These are phyloP conservation scores for Varecia variegata DNA, from an alignment of 2,797 vertebrate species.

Conservation along the genomic window DNA sequence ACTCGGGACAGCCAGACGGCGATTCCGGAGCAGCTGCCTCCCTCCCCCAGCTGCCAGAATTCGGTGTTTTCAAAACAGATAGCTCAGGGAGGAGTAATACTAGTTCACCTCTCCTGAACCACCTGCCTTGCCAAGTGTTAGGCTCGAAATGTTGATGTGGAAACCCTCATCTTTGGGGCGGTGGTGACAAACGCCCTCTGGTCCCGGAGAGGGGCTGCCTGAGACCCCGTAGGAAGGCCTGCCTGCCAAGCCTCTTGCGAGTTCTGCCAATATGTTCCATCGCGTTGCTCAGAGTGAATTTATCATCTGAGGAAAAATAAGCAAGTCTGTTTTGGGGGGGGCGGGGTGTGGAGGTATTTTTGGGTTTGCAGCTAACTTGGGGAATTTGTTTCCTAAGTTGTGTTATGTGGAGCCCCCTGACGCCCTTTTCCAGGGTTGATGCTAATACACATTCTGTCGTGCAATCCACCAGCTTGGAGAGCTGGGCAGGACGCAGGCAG, in stretches of 20 bases:
- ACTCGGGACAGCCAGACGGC: rapidly evolving
- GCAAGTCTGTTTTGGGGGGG: no score
- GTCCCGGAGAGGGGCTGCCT: neutral
- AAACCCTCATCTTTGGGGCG: neutral
- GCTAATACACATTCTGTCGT: rapidly evolving
- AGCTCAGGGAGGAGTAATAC: neutral
- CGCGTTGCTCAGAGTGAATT: rapidly evolving
- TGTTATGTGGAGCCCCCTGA: rapidly evolving
- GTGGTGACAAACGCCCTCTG: neutral
- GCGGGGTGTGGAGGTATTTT: neutral
- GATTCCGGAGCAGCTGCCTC: neutral
- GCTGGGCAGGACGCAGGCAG: no score
- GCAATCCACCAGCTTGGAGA: neutral
- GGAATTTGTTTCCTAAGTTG: neutral
- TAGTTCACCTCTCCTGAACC: neutral
- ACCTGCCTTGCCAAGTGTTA: neutral
- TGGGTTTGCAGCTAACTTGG: neutral
- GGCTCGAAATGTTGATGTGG: neutral
- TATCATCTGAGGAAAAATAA: neutral
- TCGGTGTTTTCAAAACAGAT: neutral
- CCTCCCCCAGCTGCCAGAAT: neutral
- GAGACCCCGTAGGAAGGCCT: neutral
- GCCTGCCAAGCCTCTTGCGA: neutral
- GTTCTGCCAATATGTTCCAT: neutral
- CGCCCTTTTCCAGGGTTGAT: rapidly evolving